Evolutionary conservation across 2,113 vertebrate species (phyloP), one percentile per base, ranked within the genome.

Genomic region (Osmerus eperlanus): DNA sequence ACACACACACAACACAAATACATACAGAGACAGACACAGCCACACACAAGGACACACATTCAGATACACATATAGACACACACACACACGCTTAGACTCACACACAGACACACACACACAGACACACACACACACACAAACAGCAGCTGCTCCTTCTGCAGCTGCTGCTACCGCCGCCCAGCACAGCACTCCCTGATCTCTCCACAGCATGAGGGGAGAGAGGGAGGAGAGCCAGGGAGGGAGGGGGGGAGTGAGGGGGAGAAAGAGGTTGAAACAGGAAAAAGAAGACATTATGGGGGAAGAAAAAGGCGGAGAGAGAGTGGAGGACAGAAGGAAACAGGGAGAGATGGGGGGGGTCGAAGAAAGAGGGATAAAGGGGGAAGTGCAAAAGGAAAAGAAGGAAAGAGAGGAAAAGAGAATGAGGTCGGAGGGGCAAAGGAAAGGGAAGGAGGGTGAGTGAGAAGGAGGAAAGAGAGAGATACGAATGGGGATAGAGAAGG

Each of bases 71-170:
- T 29, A 72, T 56, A 77, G 73, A 84, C 81, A 75, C 74, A 81
- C 77, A 83, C 66, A 77, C 73, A 65, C 72, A 66, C 36, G 25
- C 65, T 58, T 59, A 67, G 21, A 72, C 56, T 74, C 73, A 84
- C 79, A 69, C 67, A 69, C 68, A 70, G 56, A 70, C 58, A 70
- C 56, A 60, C 68, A 60, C 56, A 54, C 67, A 67, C 28, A 72
- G 78, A 69, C 54, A 69, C 68, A 70, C 68, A 70, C 58, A 70
- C 56, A 60, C 68, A 60, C 56, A 54, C 25, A 51, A 52, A 19
- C n/a, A 58, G 87, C 88, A 90, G 89, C 89, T 89, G 89, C 88
- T 88, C 82, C 78, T 83, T 81, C 78, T 83, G 87, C 87, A 90
- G 89, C 89, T 90, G 89, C 89, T 89, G 85, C 89, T 85, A 82